Percentiles rank a stretch among this genome's conserved stretches.
Conservation (phyloP, 2,113 vertebrate genomes). For the Sprattus sprattus region DNA sequence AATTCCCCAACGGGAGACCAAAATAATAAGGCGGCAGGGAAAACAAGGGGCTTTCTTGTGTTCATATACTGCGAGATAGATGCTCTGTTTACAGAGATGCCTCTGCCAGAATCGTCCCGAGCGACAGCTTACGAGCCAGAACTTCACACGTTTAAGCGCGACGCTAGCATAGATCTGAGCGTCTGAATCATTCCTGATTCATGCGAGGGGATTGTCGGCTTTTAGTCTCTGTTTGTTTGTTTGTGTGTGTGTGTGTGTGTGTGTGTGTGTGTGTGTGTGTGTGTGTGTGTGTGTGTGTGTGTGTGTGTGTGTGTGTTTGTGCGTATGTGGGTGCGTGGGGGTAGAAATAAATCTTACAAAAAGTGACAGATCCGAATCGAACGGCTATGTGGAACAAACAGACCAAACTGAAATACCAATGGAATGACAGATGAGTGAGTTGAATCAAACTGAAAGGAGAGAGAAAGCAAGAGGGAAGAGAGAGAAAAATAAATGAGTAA, state of each 20-base stretch:
- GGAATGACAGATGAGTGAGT: conserved; percentile 3
- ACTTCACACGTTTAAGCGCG: background rate
- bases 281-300: background rate
- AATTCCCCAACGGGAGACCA: conserved; percentile 19
- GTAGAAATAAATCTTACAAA: conserved; percentile 3
- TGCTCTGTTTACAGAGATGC: background rate
- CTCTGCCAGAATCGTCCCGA: background rate
- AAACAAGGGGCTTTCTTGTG: background rate
- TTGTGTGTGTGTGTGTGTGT: background rate
- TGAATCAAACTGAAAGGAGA: background rate
- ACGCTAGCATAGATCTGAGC: background rate
- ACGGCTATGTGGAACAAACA: conserved; percentile 21
- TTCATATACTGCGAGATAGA: background rate
- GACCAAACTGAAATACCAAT: background rate
- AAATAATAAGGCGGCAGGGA: background rate
- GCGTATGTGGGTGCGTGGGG: background rate
- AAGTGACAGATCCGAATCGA: conserved; percentile 1
- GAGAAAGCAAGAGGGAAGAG: background rate
- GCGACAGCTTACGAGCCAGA: background rate
- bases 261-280: background rate
- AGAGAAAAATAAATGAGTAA: background rate
- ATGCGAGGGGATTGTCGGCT: conserved; percentile 11
- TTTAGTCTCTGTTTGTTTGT: background rate
- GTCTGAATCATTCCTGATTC: background rate
- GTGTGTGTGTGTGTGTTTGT: background rate